phyloP scores from a whole-genome alignment of 92 coral and sea anemone genomes.

The Palythoa heliodiscus region DNA sequence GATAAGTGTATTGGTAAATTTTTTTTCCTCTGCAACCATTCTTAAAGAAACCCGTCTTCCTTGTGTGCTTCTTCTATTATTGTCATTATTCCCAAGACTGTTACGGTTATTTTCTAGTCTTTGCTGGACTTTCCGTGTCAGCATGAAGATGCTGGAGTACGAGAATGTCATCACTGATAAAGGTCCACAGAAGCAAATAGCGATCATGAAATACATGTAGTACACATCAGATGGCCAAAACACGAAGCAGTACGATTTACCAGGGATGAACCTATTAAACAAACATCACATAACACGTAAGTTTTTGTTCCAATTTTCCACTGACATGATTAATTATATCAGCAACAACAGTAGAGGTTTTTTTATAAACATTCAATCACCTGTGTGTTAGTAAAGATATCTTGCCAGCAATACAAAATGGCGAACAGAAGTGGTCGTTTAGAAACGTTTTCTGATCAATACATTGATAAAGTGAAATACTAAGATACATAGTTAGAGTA shows the following conservation, averaged over 20 bases:
- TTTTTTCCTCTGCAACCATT: slow-evolving; percentile 47
- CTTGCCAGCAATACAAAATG: no score
- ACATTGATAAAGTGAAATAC: no score
- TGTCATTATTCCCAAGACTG: neutral
- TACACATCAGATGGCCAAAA: slow-evolving; percentile 71
- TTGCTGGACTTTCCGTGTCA: slow-evolving; percentile 38
- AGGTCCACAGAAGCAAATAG: slow-evolving; percentile 73
- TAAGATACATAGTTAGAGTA: no score
- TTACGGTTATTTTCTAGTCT: slow-evolving; percentile 41
- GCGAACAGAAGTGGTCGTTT: no score
- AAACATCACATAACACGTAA: neutral
- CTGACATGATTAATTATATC: no score
- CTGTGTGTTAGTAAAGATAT: no score
- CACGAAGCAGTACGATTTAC: slow-evolving; percentile 76
- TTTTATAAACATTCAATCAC: no score
- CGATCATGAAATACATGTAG: slow-evolving; percentile 77
- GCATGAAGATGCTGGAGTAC: slow-evolving; percentile 58
- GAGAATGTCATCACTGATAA: slow-evolving; percentile 64
- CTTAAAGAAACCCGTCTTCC: slow-evolving; percentile 12
- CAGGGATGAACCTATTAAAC: slow-evolving; percentile 50
- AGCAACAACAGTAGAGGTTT: no score
- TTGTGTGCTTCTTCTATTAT: neutral
- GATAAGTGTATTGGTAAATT: slow-evolving; percentile 68
- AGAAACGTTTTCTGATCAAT: no score
- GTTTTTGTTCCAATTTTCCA: no score